Evolutionary conservation across 2,888 invertebrate genomes (phyloP), one percentile per base, ranked within the genome.

Genomic region (Nomada ruficornis): DNA sequence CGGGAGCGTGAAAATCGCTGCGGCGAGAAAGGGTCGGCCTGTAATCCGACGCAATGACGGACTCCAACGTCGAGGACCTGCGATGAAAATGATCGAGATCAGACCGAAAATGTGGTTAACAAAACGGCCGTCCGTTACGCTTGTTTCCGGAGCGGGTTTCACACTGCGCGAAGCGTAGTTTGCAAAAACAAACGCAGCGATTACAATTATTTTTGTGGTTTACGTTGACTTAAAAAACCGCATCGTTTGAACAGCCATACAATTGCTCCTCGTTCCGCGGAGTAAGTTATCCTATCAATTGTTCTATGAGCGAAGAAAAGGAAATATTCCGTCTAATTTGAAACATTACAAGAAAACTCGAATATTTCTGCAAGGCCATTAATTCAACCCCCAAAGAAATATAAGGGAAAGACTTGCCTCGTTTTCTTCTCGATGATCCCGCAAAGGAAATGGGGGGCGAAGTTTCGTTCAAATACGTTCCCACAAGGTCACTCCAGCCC

Each of bases 1-100:
- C 77, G 84, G 86, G 80, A 84, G 86, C 87, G 84, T 87, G 88
- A 86, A 88, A 87, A 87, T 84, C 80, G 86, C 75, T 75, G 82
- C 88, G 67, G 76, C 67, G 85, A 87, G 84, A 68, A 83, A 78
- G 82, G 83, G 70, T 83, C 77, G 78, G 62, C 65, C 82, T 74
- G 79, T 86, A 86, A 86, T 86, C 85, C 82, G 72, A 72, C 77
- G 77, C 72, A 87, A 85, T 85, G 86, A 82, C 82, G 82, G 75
- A 77, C 82, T 77, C 20, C 60, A 72, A 36, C 68, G 82, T 84
- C 76, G 85, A 77, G 85, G 82, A 57, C 75, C 47, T 52, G 55
- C 86, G 62, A 71, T 80, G 78, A 70, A 74, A 78, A 82, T 78
- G 77, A 83, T 83, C 70, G 74, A 68, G 55, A 77, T 75, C 78